These are phyloP conservation scores for Eclectus roratus DNA, from an alignment of 2,113 vertebrate species.

Conservation along the genomic window DNA sequence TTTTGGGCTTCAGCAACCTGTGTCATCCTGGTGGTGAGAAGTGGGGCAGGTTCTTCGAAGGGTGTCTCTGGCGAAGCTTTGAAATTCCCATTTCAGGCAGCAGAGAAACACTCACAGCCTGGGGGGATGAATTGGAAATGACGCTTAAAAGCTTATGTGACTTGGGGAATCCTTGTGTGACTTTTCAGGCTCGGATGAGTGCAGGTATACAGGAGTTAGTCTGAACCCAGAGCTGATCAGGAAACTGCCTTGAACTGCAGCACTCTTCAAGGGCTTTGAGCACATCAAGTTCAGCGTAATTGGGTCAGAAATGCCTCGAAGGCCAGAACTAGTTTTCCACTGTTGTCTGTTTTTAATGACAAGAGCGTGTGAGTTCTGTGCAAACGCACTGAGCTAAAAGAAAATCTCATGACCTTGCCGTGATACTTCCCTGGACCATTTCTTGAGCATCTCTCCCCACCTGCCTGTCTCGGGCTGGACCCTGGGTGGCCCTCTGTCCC, in stretches of 20 bases:
- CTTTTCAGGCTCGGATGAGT: not conserved
- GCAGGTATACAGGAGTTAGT: not conserved
- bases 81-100: not conserved
- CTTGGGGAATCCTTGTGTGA: not conserved
- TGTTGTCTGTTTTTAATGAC: constrained; percentile 60
- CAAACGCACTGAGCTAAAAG: constrained; percentile 3
- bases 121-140: not conserved
- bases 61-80: not conserved
- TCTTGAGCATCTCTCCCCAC: not conserved
- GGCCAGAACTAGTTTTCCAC: constrained; percentile 57
- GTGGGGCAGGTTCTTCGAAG: not conserved
- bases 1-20: not conserved
- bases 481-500: not conserved
- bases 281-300: constrained; percentile 54
- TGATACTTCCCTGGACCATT: not conserved
- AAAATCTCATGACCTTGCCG: not conserved
- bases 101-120: not conserved
- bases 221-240: not conserved
- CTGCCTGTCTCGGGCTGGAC: not conserved
- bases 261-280: constrained; percentile 52
- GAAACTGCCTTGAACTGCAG: constrained; percentile 16
- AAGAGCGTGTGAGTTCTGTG: constrained; percentile 9
- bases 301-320: constrained; percentile 63
- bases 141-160: not conserved
- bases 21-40: not conserved